Conservation (phyloP, 1,140 invertebrate species). For the Microplitis demolitor region DNA sequence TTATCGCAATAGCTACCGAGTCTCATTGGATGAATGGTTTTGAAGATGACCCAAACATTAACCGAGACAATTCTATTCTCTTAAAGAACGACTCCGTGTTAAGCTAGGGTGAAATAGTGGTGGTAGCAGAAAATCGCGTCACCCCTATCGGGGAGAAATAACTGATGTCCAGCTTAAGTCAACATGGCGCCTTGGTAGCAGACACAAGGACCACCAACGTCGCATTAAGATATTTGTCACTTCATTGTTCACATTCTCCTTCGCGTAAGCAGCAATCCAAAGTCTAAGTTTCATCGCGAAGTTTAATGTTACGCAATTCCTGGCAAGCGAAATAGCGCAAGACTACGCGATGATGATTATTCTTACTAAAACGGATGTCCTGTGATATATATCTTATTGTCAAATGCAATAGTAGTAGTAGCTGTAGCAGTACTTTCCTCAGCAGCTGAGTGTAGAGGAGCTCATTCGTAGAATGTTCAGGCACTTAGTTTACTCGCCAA, state of each 20-base stretch:
- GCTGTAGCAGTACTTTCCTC: not conserved
- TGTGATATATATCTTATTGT: conserved; percentile 39
- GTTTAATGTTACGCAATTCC: conserved; percentile 62
- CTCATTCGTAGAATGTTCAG: conserved; percentile 5
- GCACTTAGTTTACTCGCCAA: conserved; percentile 13
- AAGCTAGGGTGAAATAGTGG: no score
- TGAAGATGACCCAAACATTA: not conserved
- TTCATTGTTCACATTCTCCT: conserved; percentile 53
- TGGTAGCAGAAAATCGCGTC: not conserved
- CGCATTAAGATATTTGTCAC: conserved; percentile 54
- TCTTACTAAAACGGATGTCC: conserved; percentile 38
- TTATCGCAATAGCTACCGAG: not conserved
- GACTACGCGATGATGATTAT: conserved; percentile 37
- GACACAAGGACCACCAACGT: conserved; percentile 9
- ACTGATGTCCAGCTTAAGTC: conserved; percentile 46
- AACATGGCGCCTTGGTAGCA: conserved; percentile 28
- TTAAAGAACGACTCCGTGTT: not conserved
- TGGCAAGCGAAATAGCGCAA: conserved; percentile 36
- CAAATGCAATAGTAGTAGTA: not conserved
- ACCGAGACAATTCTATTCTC: not conserved
- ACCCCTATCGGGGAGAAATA: conserved; percentile 20
- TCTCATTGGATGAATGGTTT: conserved; percentile 1
- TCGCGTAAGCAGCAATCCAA: conserved; percentile 20
- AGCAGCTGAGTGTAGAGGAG: not conserved
- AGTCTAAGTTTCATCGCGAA: conserved; percentile 46